phyloP scores from a whole-genome alignment of 1,140 invertebrate genomes.

The Stratiolaelaps scimitus region DNA sequence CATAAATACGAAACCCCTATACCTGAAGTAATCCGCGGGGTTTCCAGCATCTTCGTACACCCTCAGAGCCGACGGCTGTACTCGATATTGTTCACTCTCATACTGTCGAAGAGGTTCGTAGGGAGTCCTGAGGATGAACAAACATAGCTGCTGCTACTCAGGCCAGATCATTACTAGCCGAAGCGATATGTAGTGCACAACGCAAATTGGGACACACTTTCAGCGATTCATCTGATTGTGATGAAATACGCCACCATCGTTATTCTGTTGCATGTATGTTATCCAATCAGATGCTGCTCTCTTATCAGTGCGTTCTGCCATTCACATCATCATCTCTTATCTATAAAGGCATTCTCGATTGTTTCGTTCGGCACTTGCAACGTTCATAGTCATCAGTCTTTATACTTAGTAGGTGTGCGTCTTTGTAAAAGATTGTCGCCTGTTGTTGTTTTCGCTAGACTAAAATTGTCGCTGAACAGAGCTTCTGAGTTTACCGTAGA shows the following conservation, averaged over 20 bases:
- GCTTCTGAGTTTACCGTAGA: background rate
- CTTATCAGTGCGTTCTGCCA: background rate
- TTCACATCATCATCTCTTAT: no score
- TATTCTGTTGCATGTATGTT: background rate
- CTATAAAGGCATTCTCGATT: no score
- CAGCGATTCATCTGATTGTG: background rate
- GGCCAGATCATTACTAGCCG: background rate
- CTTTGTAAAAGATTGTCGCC: no score
- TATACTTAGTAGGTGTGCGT: no score
- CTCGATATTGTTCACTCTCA: background rate
- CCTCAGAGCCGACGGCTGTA: background rate
- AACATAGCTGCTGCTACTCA: background rate
- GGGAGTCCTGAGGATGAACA: background rate
- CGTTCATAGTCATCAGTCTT: no score
- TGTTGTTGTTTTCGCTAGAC: background rate
- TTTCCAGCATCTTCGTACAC: slow-evolving; percentile 3
- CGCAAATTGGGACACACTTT: background rate
- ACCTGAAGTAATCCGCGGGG: slow-evolving; percentile 24
- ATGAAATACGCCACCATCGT: background rate
- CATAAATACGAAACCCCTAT: background rate
- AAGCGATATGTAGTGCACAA: background rate
- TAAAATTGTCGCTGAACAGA: background rate
- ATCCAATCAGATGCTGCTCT: background rate
- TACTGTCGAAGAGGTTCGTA: slow-evolving; percentile 9
- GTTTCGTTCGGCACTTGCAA: no score